phyloP scores from a whole-genome alignment of 2,113 vertebrate species.

The Fulica atra region DNA sequence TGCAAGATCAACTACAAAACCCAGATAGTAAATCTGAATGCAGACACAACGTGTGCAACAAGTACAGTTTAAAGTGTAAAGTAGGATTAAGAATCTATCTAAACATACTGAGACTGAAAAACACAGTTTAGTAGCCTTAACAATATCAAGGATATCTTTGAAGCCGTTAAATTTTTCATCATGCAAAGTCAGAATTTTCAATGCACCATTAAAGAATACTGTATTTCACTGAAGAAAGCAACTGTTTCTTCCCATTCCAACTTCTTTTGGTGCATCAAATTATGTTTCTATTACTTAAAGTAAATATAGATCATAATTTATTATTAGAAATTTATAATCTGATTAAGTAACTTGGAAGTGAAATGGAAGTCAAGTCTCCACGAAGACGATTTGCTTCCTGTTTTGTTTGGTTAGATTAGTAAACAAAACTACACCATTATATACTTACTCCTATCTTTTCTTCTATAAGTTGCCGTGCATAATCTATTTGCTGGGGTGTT shows the following conservation, averaged over 20 bases:
- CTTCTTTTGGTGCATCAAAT: not conserved
- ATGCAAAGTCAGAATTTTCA: rapidly evolving
- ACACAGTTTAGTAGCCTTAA: not conserved
- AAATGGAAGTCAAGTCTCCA: not conserved
- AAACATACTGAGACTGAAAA: not conserved
- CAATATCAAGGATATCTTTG: not conserved
- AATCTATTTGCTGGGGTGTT: slow-evolving; percentile 96
- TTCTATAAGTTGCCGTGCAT: slow-evolving; percentile 95
- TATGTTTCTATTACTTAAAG: not conserved
- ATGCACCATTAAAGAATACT: not conserved
- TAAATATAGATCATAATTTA: not conserved
- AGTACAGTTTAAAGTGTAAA: not conserved
- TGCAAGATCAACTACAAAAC: not conserved
- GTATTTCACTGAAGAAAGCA: rapidly evolving
- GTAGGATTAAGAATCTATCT: not conserved
- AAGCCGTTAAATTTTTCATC: not conserved
- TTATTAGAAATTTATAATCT: not conserved
- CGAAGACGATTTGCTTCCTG: not conserved
- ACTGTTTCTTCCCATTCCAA: not conserved
- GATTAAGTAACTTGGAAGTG: not conserved
- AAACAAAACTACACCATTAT: not conserved
- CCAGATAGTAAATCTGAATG: not conserved
- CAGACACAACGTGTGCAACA: not conserved
- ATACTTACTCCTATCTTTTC: slow-evolving; percentile 96
- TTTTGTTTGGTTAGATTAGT: not conserved